Evolutionary conservation across 2,888 invertebrate genomes (phyloP).

Genomic region (Aromia moschata): DNA sequence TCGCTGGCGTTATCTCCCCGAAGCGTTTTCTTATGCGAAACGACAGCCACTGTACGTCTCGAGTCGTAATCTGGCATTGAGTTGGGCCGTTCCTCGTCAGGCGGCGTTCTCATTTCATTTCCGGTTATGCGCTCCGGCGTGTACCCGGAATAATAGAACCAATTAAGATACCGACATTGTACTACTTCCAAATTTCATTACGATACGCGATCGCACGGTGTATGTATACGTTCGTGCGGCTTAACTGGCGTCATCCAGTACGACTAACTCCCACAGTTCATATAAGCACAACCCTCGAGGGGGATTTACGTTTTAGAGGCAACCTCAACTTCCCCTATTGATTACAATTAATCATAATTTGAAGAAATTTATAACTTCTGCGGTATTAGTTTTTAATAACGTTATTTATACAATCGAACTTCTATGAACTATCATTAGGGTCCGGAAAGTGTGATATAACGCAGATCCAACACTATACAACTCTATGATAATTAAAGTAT

Average conservation of each 20-base stretch:
- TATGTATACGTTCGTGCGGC: slow-evolving; percentile 38
- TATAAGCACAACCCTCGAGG: slow-evolving; percentile 36
- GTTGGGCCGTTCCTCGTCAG: slow-evolving; percentile 23
- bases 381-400: too few relatives aligned
- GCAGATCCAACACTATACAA: too few relatives aligned
- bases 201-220: slow-evolving; percentile 39
- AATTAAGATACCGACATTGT: slow-evolving; percentile 46
- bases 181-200: slow-evolving; percentile 48
- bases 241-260: slow-evolving; percentile 41
- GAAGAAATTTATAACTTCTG: too few relatives aligned
- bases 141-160: slow-evolving; percentile 44
- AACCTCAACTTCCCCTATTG: too few relatives aligned
- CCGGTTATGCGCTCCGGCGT: slow-evolving; percentile 37
- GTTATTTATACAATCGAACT: too few relatives aligned
- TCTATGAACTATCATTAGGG: too few relatives aligned
- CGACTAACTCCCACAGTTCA: slow-evolving; percentile 30
- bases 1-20: too few relatives aligned
- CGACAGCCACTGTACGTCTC: background rate
- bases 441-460: too few relatives aligned
- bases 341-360: too few relatives aligned
- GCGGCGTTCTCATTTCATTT: slow-evolving; percentile 34
- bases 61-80: background rate
- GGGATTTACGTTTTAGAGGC: slow-evolving; percentile 33
- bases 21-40: too few relatives aligned
- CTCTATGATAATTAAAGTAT: too few relatives aligned